These are phyloP conservation scores for Gymnoscopelus braueri DNA, from an alignment of 2,797 vertebrate species.

Conservation along the genomic window DNA sequence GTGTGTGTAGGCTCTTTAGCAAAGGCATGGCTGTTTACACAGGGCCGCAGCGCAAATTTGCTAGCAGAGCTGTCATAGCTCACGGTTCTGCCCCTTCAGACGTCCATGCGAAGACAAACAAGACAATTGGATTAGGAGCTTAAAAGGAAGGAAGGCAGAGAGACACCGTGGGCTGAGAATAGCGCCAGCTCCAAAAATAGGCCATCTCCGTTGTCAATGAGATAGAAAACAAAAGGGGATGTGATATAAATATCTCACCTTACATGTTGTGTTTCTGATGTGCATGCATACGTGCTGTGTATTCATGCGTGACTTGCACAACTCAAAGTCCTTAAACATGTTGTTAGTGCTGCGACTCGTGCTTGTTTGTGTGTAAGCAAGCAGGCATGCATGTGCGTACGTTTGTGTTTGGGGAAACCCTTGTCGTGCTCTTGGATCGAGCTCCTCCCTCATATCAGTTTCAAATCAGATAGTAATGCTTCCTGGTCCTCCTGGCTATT, in stretches of 20 bases:
- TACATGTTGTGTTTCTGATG: conserved; percentile 7
- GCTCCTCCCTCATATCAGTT: conserved; percentile 7
- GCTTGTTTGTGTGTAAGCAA: not conserved
- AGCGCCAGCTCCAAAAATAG: conserved; percentile 45
- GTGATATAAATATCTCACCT: conserved; percentile 6
- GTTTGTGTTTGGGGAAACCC: not conserved
- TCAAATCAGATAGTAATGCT: conserved; percentile 4
- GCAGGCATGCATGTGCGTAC: conserved; percentile 1
- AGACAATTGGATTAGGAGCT: conserved; percentile 67
- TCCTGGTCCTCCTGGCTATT: not conserved
- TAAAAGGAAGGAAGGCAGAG: conserved; percentile 47
- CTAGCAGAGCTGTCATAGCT: conserved; percentile 16
- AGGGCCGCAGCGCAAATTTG: conserved; percentile 15
- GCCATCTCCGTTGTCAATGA: conserved; percentile 29
- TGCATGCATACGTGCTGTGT: conserved; percentile 2
- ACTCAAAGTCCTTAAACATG: not conserved
- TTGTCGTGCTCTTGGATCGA: not conserved
- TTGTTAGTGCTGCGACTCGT: not conserved
- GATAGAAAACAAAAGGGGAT: conserved; percentile 26
- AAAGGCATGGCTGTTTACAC: conserved; percentile 21
- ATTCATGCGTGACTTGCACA: conserved; percentile 1
- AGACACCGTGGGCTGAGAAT: conserved; percentile 39
- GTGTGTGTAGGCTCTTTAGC: conserved; percentile 14
- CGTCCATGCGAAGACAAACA: conserved; percentile 44
- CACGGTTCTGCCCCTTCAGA: conserved; percentile 30